Base-by-base conservation (phyloP, 1,140 invertebrate genomes). In the Musca domestica region DNA sequence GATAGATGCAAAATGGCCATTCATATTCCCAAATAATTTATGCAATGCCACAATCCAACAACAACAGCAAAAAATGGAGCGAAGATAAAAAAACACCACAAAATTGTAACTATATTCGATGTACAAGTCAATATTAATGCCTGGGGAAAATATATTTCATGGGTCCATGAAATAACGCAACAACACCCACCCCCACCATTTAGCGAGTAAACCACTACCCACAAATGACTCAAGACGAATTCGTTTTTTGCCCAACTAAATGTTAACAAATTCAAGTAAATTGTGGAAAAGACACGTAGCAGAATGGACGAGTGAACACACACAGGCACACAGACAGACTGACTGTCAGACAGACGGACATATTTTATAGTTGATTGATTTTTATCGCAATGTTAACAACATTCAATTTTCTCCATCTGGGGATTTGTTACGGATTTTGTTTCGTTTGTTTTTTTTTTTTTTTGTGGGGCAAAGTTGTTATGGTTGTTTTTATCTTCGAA, bases 321-420 rank as follows among this genome's bases (percentile, higher is more conserved):
- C n/a, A n/a, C n/a, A n/a, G n/a, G n/a, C n/a, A n/a, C n/a, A n/a
- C n/a, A n/a, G n/a, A n/a, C n/a, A n/a, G n/a, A n/a, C n/a, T n/a
- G 61, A 66, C 22, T 17, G 23, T 3, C 51, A 22, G 47, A 64
- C 47, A 64, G 47, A 25, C 63, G 9, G 23, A 56, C 64, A 69
- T 69, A 69, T 69, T 69, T 69, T 66, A 69, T 66, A 46, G 64
- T 10, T 69, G 68, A 69, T 66, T 66, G 68, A 69, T 61, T 63
- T 69, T 66, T 61, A 66, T 69, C 25, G 54, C 30, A 41, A 69
- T 58, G 64, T 69, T 66, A 48, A 56, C 64, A 69, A 69, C 56
- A 30, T 61, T 34, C 30, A 61, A 61, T 41, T 58, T 58, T 58
- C 15, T 27, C n/a, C 25, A 27, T 25, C 54, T 27, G 5, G 23